phyloP scores from a whole-genome alignment of 1,140 invertebrate genomes.

The Zophobas morio region DNA sequence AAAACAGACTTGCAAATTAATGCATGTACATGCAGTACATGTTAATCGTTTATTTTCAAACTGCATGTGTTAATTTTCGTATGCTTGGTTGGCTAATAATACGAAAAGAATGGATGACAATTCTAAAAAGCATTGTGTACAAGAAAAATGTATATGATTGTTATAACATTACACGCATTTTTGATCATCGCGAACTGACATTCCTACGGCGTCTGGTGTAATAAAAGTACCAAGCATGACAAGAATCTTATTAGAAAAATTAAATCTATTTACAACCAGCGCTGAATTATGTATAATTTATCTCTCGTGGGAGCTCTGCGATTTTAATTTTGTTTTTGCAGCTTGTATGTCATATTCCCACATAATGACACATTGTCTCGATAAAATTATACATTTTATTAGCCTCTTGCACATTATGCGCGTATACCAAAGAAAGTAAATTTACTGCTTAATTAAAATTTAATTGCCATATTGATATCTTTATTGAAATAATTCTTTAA shows the following conservation, averaged over 20 bases:
- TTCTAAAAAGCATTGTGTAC: too few species aligned
- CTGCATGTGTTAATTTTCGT: neutral
- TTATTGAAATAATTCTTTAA: slow-evolving; percentile 29
- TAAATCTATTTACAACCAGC: too few species aligned
- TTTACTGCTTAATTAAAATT: slow-evolving; percentile 39
- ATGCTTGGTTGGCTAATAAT: too few species aligned
- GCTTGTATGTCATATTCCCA: slow-evolving; percentile 1
- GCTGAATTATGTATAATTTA: neutral
- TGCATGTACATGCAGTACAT: neutral
- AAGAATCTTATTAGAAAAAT: too few species aligned
- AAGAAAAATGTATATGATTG: too few species aligned
- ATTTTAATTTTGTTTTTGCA: neutral
- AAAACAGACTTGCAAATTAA: neutral
- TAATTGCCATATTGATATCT: slow-evolving; percentile 34
- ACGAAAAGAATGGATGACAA: too few species aligned
- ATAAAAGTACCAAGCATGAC: too few species aligned
- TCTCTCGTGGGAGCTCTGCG: neutral
- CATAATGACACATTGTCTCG: slow-evolving; percentile 16
- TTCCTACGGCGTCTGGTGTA: too few species aligned
- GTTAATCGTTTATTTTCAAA: neutral
- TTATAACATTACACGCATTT: too few species aligned
- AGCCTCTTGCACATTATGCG: neutral
- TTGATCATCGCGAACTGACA: too few species aligned
- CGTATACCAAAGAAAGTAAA: slow-evolving; percentile 17
- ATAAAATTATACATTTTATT: slow-evolving; percentile 18